Conservation (phyloP, 2,113 vertebrate genomes). For the Riparia riparia region DNA sequence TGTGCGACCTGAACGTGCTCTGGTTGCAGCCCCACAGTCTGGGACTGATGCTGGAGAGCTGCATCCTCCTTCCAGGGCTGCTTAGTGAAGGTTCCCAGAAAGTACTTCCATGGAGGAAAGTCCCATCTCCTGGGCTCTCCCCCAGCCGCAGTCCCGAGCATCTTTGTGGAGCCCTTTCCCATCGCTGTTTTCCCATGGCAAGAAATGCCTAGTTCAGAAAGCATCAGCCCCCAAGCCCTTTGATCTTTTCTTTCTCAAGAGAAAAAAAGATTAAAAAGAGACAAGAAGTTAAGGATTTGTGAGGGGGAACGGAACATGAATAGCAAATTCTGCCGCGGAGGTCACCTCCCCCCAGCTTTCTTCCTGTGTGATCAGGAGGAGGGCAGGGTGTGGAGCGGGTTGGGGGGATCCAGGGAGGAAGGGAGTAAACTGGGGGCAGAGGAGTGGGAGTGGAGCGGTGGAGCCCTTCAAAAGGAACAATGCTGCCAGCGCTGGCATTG, state of each 20-base stretch:
- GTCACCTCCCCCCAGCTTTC: conserved; percentile 55
- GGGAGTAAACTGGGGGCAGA: conserved; percentile 60
- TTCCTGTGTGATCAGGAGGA: conserved; percentile 63
- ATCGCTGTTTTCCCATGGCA: conserved; percentile 44
- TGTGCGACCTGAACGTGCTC: background rate
- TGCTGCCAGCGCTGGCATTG: conserved; percentile 52
- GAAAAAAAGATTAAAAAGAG: conserved; percentile 68
- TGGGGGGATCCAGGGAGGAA: conserved; percentile 54
- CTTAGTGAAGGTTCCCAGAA: background rate
- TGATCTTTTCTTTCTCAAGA: conserved; percentile 71
- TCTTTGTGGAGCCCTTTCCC: conserved; percentile 35
- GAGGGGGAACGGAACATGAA: conserved; percentile 60
- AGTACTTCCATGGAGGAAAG: background rate
- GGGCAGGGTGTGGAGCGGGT: background rate
- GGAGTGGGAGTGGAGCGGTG: conserved; percentile 32
- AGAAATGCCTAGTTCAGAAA: conserved; percentile 65
- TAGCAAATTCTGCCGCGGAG: conserved; percentile 52
- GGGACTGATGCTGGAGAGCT: background rate
- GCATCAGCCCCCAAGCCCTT: conserved; percentile 55
- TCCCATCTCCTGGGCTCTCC: background rate
- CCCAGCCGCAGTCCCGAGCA: background rate
- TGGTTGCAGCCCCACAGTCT: background rate
- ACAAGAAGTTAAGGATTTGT: conserved; percentile 72
- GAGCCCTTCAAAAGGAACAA: conserved; percentile 63
- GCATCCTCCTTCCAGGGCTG: background rate